phyloP scores from a whole-genome alignment of 2,113 vertebrate species.

The Nettapus auritus region DNA sequence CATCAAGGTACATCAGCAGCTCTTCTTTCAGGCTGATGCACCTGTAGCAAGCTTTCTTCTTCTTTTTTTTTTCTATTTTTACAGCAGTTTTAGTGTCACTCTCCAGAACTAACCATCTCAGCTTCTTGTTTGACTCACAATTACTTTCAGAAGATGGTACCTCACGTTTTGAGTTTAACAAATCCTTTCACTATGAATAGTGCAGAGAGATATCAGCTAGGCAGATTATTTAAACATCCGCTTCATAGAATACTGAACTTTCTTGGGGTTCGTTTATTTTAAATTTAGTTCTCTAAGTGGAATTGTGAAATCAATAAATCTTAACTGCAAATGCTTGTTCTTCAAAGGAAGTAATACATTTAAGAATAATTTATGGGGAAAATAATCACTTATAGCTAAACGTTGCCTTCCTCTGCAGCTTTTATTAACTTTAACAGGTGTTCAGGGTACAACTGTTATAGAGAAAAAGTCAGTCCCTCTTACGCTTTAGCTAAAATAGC shows the following conservation, averaged over 20 bases:
- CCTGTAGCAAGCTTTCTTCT: conserved; percentile 62
- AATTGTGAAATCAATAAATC: conserved; percentile 65
- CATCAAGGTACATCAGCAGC: conserved; percentile 37
- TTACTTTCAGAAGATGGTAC: conserved; percentile 69
- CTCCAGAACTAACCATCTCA: conserved; percentile 64
- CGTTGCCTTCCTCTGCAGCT: conserved; percentile 37
- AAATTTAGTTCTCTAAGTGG: conserved; percentile 65
- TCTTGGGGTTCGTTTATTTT: conserved; percentile 65
- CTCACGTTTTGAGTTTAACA: conserved; percentile 71
- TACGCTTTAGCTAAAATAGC: neutral
- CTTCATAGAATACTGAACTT: conserved; percentile 66
- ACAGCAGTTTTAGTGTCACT: conserved; percentile 57
- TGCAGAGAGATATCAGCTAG: conserved; percentile 29
- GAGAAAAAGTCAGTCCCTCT: neutral
- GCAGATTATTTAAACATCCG: conserved; percentile 67
- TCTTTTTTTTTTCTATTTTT: conserved; percentile 63
- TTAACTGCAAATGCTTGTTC: conserved; percentile 66
- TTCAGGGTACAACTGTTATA: neutral
- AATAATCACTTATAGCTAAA: conserved; percentile 1
- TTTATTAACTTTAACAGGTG: conserved; percentile 58
- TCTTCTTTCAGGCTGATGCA: conserved; percentile 59
- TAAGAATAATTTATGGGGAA: conserved; percentile 42
- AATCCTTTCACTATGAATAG: conserved; percentile 75
- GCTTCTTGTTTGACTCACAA: conserved; percentile 73
- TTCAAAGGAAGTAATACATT: conserved; percentile 56